These are phyloP conservation scores for Candoia aspera DNA, from an alignment of 2,113 vertebrate genomes.

Conservation along the genomic window DNA sequence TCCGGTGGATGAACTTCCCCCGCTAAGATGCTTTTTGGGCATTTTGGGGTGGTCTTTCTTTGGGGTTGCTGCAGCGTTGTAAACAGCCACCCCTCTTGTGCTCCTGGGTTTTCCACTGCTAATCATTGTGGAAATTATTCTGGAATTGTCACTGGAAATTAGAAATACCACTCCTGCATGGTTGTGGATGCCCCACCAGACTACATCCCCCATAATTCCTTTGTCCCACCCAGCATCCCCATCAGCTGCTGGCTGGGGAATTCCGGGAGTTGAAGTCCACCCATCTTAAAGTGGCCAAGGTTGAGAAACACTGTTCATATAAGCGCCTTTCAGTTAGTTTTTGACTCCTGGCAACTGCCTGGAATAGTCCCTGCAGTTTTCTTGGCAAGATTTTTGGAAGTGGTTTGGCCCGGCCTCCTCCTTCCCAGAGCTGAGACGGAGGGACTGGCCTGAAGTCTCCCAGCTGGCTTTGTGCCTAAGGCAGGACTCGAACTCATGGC, in stretches of 20 bases:
- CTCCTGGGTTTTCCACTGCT: not conserved
- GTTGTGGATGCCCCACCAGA: not conserved
- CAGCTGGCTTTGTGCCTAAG: not conserved
- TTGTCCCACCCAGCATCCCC: not conserved
- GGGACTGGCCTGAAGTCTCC: no score
- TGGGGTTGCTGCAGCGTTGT: no score
- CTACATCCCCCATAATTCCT: not conserved
- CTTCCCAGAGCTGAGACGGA: not conserved
- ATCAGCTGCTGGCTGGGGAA: not conserved
- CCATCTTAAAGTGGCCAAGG: no score
- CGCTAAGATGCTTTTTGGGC: not conserved
- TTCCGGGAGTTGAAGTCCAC: not conserved
- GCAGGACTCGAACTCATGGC: not conserved
- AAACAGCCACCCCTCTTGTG: no score
- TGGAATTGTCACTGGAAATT: not conserved
- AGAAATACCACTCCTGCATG: not conserved
- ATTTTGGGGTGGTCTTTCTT: not conserved
- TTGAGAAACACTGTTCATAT: no score
- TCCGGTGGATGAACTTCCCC: not conserved
- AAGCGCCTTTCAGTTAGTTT: no score
- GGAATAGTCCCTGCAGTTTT: no score
- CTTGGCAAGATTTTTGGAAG: not conserved
- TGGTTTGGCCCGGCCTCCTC: not conserved
- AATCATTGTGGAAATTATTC: not conserved
- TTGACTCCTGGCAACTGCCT: no score